phyloP scores from a whole-genome alignment of 2,797 vertebrate genomes.

The Sphenodon punctatus region DNA sequence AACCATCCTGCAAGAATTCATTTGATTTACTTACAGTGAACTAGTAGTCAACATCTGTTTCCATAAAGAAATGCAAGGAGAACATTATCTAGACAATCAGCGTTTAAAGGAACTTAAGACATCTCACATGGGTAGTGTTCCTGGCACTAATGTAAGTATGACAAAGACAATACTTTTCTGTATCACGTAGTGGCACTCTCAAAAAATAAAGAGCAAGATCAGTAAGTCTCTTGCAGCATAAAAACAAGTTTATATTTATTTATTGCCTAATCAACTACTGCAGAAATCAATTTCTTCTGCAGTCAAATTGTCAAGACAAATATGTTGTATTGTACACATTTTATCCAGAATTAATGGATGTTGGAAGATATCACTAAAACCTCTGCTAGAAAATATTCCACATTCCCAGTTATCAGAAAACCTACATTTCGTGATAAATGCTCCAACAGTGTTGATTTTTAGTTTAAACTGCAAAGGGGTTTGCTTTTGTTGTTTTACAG shows the following conservation, averaged over 20 bases:
- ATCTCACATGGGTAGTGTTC: background rate
- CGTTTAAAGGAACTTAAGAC: background rate
- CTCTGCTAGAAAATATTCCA: fast-evolving
- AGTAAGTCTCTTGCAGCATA: background rate
- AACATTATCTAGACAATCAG: conserved; percentile 8
- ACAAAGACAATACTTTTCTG: background rate
- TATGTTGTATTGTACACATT: background rate
- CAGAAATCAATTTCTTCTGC: background rate
- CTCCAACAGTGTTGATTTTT: background rate
- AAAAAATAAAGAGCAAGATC: background rate
- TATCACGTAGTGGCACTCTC: background rate
- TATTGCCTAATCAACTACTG: background rate
- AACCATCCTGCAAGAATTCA: conserved; percentile 30
- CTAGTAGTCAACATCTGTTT: conserved; percentile 25
- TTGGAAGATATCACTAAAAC: background rate
- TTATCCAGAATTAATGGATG: background rate
- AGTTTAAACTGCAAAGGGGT: background rate
- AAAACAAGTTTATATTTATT: background rate
- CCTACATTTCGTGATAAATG: background rate
- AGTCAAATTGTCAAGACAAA: background rate
- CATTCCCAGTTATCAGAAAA: background rate
- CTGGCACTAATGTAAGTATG: background rate
- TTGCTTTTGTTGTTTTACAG: too few species aligned
- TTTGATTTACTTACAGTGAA: conserved; percentile 43
- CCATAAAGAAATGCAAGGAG: conserved; percentile 14